Conservation (phyloP, 2,113 vertebrate genomes). For the Dromiciops gliroides region DNA sequence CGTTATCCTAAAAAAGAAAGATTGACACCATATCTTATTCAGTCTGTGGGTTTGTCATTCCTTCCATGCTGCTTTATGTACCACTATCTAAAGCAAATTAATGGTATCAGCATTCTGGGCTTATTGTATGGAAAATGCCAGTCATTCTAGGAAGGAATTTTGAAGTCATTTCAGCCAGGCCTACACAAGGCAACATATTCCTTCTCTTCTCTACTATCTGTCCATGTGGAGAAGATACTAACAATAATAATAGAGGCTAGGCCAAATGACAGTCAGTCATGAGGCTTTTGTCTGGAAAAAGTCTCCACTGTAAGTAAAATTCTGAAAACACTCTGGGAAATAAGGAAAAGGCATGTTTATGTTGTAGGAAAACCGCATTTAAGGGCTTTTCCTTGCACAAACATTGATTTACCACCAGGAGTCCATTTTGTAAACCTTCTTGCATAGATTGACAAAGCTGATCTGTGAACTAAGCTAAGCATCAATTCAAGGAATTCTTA, state of each 20-base stretch:
- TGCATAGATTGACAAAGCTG: neutral
- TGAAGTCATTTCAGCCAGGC: neutral
- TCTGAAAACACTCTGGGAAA: slow-evolving; percentile 31
- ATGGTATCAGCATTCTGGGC: neutral
- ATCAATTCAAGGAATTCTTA: slow-evolving; percentile 35
- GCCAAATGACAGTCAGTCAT: neutral
- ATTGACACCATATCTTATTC: slow-evolving; percentile 40
- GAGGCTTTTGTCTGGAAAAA: neutral
- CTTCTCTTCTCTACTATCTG: neutral
- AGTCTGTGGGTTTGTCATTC: slow-evolving; percentile 1
- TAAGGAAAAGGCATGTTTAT: neutral
- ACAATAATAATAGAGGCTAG: slow-evolving; percentile 19
- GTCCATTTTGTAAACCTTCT: neutral
- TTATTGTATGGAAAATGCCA: neutral
- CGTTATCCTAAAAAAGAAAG: slow-evolving; percentile 60
- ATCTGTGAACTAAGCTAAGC: slow-evolving; percentile 35
- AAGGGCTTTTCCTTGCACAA: neutral
- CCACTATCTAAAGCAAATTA: slow-evolving; percentile 32
- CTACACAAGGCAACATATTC: neutral
- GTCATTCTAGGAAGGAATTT: neutral
- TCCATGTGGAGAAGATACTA: neutral
- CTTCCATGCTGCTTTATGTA: slow-evolving; percentile 10
- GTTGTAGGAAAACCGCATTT: neutral
- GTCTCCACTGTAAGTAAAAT: neutral
- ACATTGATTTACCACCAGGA: neutral